Evolutionary conservation across 2,888 invertebrate species (phyloP), one percentile per base, ranked within the genome.

Genomic region (Spilarctia lutea): DNA sequence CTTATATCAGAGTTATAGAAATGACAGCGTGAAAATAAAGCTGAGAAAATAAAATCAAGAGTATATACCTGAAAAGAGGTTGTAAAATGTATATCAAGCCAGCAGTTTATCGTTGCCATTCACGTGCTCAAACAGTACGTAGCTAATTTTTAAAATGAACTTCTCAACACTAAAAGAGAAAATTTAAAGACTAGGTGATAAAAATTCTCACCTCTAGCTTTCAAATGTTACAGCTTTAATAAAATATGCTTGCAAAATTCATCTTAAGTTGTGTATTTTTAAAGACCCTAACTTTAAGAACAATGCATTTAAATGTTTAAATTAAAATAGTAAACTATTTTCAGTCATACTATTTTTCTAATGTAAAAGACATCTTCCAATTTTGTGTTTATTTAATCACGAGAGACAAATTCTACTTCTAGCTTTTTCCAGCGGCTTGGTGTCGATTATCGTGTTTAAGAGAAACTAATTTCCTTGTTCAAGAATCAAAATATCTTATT

Each of bases 101-200:
- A 66, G 75, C 56, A 42, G 65, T 83, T 81, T 83, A 82, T 77
- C 35, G 68, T 48, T 70, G 45, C 68, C 82, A 76, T 79, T 72
- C 76, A 76, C 75, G 79, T 78, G 45, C 79, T 82, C 77, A 80
- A 81, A 83, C 81, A 86, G 83, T 78, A 77, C 73, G 56, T 65
- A 72, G 77, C 76, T 82, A 84, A 84, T 86, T 86, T 84, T 77
- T 83, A 83, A 85, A 83, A 80, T 81, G 83, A 84, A 78, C 75
- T 79, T 77, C 72, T 80, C 73, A 33, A 76, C 78, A 79, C 80
- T 84, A 84, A 81, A 82, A 75, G 75, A 77, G 81, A 81, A 84
- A 88, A 85, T 86, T 86, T 83, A 82, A 85, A 83, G 77, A 78
- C 79, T 73, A 18, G 48, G 81, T 81, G 79, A 86, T 88, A 88